A percentile compares a stretch with the other conserved stretches of the same genome.
Conservation (phyloP, 1,140 invertebrate genomes). For the Heliconius nattereri region DNA sequence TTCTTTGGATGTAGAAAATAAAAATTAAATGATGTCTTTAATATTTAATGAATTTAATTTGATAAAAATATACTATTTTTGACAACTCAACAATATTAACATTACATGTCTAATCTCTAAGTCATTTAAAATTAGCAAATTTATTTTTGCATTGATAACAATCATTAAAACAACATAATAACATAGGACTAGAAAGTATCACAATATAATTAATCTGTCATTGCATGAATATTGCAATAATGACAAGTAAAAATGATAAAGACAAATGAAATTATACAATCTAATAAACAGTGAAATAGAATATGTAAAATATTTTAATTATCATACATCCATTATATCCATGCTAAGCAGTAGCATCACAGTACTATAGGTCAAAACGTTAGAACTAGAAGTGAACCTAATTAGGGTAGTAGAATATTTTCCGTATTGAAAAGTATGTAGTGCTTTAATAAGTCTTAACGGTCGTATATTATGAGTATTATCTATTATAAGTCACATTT, state of each 20-base stretch:
- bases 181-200: not conserved
- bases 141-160: not conserved
- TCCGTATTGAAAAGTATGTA: conserved; percentile 17
- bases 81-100: too few relatives aligned
- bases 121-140: too few relatives aligned
- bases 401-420: conserved; percentile 26
- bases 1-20: too few relatives aligned
- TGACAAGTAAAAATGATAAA: conserved; percentile 6
- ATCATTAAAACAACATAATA: not conserved
- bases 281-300: not conserved
- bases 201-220: not conserved
- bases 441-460: not conserved
- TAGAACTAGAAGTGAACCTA: conserved; percentile 16
- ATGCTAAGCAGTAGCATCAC: not conserved
- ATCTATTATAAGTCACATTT: not conserved
- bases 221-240: conserved; percentile 4
- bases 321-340: not conserved
- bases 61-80: too few relatives aligned
- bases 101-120: too few relatives aligned
- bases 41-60: too few relatives aligned
- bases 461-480: not conserved
- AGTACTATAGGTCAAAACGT: not conserved
- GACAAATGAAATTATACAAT: conserved; percentile 7
- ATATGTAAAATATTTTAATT: not conserved
- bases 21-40: too few relatives aligned